phyloP scores from a whole-genome alignment of 2,888 invertebrate genomes.

The Ophraella communa region DNA sequence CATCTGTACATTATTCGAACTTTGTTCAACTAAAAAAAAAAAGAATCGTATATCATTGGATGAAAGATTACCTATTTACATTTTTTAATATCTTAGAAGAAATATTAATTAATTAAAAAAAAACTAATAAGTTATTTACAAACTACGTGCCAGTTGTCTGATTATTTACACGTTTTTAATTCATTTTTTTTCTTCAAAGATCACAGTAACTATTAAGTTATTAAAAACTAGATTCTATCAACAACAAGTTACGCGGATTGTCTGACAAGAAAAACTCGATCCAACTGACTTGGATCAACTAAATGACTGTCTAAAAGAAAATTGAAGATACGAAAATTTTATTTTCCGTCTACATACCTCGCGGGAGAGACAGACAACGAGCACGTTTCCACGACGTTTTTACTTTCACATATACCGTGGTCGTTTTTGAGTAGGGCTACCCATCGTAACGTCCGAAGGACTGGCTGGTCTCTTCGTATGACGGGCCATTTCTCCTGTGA shows the following conservation, averaged over 20 bases:
- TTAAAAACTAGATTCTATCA: too few relatives aligned
- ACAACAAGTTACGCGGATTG: too few relatives aligned
- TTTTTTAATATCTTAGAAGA: slow-evolving; percentile 21
- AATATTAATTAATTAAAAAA: slow-evolving; percentile 8
- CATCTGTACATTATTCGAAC: slow-evolving; percentile 14
- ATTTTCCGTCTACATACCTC: not conserved
- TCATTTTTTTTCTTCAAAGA: not conserved
- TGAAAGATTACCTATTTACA: slow-evolving; percentile 18
- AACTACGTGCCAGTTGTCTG: slow-evolving; percentile 6
- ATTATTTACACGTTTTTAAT: not conserved
- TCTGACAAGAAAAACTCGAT: too few relatives aligned
- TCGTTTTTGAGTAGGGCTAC: slow-evolving; percentile 78
- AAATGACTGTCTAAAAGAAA: too few relatives aligned
- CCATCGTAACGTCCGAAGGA: slow-evolving; percentile 77
- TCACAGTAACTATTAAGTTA: not conserved
- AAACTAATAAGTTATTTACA: slow-evolving; percentile 17
- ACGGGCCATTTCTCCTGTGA: slow-evolving; percentile 74
- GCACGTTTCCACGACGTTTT: slow-evolving; percentile 2
- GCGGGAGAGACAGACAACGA: slow-evolving; percentile 10
- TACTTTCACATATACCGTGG: slow-evolving; percentile 71
- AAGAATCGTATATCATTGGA: slow-evolving; percentile 1
- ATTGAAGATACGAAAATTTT: too few relatives aligned
- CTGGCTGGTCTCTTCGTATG: slow-evolving; percentile 75
- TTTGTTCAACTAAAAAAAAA: slow-evolving; percentile 11
- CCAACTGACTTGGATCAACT: too few relatives aligned